Percentiles rank a stretch among this genome's conserved stretches.
phyloP scores from a whole-genome alignment of 1,140 invertebrate genomes.

The Calosoma granatense region DNA sequence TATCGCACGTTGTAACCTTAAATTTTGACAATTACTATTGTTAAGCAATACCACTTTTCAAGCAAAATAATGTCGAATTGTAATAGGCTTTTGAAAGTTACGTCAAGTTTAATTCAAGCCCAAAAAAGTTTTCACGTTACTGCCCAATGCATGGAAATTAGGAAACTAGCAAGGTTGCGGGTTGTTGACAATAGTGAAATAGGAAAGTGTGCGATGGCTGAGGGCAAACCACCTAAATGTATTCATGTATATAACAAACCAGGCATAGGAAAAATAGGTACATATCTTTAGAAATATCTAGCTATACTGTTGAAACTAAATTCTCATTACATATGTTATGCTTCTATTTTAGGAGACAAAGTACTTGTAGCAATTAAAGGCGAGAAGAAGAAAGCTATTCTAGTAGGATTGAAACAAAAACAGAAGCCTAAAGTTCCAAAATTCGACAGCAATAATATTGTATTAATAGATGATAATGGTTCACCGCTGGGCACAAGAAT shows the following conservation, averaged over 20 bases:
- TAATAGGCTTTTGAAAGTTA: neutral
- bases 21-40: neutral
- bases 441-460: slow-evolving; percentile 95
- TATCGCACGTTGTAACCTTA: neutral
- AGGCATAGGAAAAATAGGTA: slow-evolving; percentile 52
- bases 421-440: slow-evolving; percentile 77
- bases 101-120: neutral
- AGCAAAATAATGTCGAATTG: neutral
- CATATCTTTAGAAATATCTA: slow-evolving; percentile 16
- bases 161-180: slow-evolving; percentile 63
- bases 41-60: neutral
- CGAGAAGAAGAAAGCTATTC: slow-evolving; percentile 90
- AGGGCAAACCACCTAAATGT: slow-evolving; percentile 82
- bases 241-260: slow-evolving; percentile 84
- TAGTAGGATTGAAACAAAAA: slow-evolving; percentile 84
- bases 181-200: slow-evolving; percentile 95
- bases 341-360: slow-evolving; percentile 58
- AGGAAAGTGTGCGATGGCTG: slow-evolving; percentile 85
- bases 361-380: slow-evolving; percentile 94
- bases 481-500: slow-evolving; percentile 89
- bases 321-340: no score
- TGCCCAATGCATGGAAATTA: slow-evolving; percentile 47
- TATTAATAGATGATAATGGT: slow-evolving; percentile 91
- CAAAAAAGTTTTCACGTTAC: slow-evolving; percentile 43
- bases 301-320: slow-evolving; percentile 8